Evolutionary conservation across 2,113 vertebrate genomes (phyloP).

Genomic region (Pseudopodoces humilis): DNA sequence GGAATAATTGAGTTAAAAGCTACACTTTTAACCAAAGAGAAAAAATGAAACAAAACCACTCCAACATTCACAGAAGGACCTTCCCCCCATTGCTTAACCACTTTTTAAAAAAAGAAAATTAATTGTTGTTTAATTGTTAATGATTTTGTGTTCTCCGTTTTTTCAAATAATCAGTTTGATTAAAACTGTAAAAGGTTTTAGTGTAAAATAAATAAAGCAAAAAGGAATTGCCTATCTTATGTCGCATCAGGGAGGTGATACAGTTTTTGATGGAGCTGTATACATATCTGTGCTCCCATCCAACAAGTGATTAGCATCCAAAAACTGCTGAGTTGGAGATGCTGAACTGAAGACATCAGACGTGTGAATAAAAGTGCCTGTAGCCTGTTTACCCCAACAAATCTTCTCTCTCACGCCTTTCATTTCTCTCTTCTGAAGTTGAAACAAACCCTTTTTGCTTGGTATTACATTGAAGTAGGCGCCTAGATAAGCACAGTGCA

Average conservation of each 20-base stretch:
- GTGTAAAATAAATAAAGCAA: not conserved
- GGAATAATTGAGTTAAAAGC: not conserved
- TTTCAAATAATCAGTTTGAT: not conserved
- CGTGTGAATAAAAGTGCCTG: not conserved
- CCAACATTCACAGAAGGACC: not conserved
- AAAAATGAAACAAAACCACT: not conserved
- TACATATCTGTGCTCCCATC: not conserved
- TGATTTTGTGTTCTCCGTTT: not conserved
- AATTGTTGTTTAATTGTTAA: not conserved
- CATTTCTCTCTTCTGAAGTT: not conserved
- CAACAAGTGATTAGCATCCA: not conserved
- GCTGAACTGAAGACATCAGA: not conserved
- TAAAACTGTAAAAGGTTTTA: not conserved
- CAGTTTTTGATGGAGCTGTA: not conserved
- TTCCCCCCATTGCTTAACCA: not conserved
- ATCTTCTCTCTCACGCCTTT: not conserved
- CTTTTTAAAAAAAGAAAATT: not conserved
- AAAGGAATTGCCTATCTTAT: not conserved
- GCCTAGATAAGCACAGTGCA: not conserved
- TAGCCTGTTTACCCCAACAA: not conserved
- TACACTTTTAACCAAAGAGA: not conserved
- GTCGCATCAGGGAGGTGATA: not conserved
- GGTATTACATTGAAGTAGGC: not conserved
- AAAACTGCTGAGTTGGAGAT: not conserved
- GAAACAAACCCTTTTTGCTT: not conserved